Evolutionary conservation across 2,113 vertebrate genomes (phyloP).

Genomic region (Ahaetulla prasina): DNA sequence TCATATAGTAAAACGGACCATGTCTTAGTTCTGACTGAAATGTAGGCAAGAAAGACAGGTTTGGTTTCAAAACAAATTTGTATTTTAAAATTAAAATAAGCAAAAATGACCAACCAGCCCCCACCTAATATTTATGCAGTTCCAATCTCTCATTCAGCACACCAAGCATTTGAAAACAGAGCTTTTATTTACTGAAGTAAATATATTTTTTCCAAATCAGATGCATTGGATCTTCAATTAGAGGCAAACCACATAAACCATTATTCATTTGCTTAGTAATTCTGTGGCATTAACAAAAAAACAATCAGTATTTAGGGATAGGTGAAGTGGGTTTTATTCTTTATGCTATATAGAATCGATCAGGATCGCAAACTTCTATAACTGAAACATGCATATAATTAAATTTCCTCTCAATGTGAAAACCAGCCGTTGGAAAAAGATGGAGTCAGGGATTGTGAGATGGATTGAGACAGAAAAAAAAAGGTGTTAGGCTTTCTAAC

Average conservation of each 20-base stretch:
- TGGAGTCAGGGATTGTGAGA: not conserved
- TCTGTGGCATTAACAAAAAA: not conserved
- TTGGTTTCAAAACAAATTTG: constrained; percentile 92
- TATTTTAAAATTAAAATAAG: constrained; percentile 63
- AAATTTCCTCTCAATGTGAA: not conserved
- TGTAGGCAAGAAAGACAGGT: constrained; percentile 99
- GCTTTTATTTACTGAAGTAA: not conserved
- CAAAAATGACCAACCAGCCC: constrained; percentile 56
- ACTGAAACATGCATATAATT: not conserved
- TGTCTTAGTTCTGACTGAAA: constrained; percentile 99
- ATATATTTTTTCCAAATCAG: not conserved
- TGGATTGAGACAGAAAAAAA: not conserved
- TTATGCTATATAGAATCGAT: not conserved
- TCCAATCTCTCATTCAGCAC: constrained; percentile 42
- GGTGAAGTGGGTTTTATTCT: not conserved
- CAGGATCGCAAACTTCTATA: not conserved
- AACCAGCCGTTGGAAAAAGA: not conserved
- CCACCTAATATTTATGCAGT: constrained; percentile 41
- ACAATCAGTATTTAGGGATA: not conserved
- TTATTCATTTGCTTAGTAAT: not conserved
- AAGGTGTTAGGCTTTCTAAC: not conserved
- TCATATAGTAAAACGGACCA: constrained; percentile 99
- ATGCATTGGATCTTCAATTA: not conserved
- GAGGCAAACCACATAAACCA: not conserved
- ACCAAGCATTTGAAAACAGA: constrained; percentile 35